A percentile compares a stretch with the other conserved stretches of the same genome.
These are phyloP conservation scores for Melitaea cinxia DNA, from an alignment of 1,140 invertebrate species.

Conservation along the genomic window DNA sequence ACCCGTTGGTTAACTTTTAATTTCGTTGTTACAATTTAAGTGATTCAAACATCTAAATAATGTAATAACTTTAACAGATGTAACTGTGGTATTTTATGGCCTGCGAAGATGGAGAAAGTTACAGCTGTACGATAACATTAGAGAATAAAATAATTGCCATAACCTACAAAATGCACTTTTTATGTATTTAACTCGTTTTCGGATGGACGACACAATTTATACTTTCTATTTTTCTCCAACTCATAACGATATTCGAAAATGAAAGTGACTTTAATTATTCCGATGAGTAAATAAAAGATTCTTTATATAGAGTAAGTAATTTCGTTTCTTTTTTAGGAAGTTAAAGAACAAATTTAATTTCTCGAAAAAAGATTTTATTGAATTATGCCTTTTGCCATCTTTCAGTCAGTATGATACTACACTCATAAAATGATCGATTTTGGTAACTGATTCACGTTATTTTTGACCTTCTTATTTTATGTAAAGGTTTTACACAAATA, in stretches of 20 bases:
- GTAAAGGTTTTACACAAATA: too few relatives aligned
- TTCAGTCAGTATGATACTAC: too few relatives aligned
- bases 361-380: too few relatives aligned
- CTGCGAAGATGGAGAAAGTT: neutral
- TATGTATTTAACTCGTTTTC: slow-evolving; percentile 6
- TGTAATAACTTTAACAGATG: neutral
- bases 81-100: neutral
- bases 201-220: slow-evolving; percentile 1
- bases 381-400: too few relatives aligned
- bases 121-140: neutral
- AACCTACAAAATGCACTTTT: slow-evolving; percentile 6
- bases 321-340: too few relatives aligned
- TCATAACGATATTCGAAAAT: neutral
- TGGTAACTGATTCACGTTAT: too few relatives aligned
- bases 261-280: neutral
- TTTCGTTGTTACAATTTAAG: neutral
- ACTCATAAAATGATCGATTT: too few relatives aligned
- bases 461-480: too few relatives aligned
- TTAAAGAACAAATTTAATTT: too few relatives aligned
- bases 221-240: slow-evolving; percentile 4
- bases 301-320: too few relatives aligned
- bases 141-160: neutral
- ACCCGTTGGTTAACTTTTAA: neutral
- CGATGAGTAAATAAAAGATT: too few relatives aligned
- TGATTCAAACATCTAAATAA: neutral